Base-by-base conservation (phyloP, 2,113 vertebrate genomes). In the Coracopsis vasa region DNA sequence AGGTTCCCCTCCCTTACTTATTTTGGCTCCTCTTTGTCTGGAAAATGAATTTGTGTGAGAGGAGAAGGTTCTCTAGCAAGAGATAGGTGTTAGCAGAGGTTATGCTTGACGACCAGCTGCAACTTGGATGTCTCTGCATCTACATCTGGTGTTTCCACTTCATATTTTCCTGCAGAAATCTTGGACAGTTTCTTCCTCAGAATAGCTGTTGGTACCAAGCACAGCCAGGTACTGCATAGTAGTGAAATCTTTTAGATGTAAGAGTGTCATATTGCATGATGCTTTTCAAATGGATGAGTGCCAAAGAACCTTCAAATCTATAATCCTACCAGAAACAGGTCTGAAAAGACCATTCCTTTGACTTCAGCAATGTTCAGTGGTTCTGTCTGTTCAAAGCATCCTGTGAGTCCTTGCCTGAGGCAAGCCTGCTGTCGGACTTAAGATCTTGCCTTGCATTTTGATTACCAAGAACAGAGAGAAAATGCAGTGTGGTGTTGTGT, bases 401-500 rank as follows among this genome's bases (percentile, higher is more conserved):
- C 41, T 27, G 17, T 5, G 27, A 54, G 51, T 29, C 24, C 27
- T 27, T 33, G 15, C 45, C 27, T 6, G 39, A 44, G 45, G 64
- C 21, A 60, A 60, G 12, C 54, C 56, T 41, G 56, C 42, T 51
- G 44, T 42, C 0, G 0, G 11, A 33, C 8, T 53, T 35, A 18
- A 48, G 33, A 37, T 58, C 39, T 44, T 45, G 24, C 31, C 23
- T 56, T 50, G 4, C 15, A 4, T 56, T 80, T 67, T 23, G 37
- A n/a, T 56, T 1, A 2, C 42, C 13, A 47, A 31, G 16, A 39
- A 24, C 5, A n/a, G 5, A 21, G 18, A 16, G 17, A 25, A 35
- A 48, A 29, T 6, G 50, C 42, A 50, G 1, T 0, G 0, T 17
- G 15, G 10, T 29, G 47, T 13, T 54, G 47, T 10, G 2, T 15